These are phyloP conservation scores for Serrognathus titanus DNA, from an alignment of 2,888 invertebrate species.

Conservation along the genomic window DNA sequence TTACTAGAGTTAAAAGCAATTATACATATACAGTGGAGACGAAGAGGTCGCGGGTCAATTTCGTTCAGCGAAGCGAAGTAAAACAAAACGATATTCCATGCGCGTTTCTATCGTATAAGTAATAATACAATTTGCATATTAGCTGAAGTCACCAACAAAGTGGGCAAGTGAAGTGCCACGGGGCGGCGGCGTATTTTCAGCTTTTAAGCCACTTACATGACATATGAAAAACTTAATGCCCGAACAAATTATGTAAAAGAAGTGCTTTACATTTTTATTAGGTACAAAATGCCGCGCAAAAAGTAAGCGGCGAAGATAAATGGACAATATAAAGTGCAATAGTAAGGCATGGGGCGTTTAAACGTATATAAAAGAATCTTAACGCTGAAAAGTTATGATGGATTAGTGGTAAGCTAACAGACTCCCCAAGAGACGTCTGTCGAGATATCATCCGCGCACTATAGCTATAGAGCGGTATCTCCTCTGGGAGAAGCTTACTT, in stretches of 20 bases:
- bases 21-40: too few relatives aligned
- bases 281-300: constrained; percentile 36
- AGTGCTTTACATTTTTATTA: constrained; percentile 48
- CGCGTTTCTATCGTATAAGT: too few relatives aligned
- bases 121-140: too few relatives aligned
- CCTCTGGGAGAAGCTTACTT: too few relatives aligned
- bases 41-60: too few relatives aligned
- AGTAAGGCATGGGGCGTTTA: constrained; percentile 31
- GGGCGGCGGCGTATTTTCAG: constrained; percentile 1
- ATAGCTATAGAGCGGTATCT: too few relatives aligned
- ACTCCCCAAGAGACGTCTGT: constrained; percentile 8
- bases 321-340: constrained; percentile 40
- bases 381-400: constrained; percentile 27
- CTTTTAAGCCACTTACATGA: constrained; percentile 14
- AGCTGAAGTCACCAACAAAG: too few relatives aligned
- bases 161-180: too few relatives aligned
- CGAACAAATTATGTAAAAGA: constrained; percentile 46
- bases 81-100: too few relatives aligned
- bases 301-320: constrained; percentile 42
- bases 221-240: constrained; percentile 39
- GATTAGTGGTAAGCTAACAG: constrained; percentile 26
- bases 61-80: too few relatives aligned
- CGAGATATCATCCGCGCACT: neutral
- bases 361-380: constrained; percentile 24
- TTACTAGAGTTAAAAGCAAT: too few relatives aligned